Percentiles rank a stretch among this genome's conserved stretches.
Evolutionary conservation across 2,888 invertebrate species (phyloP).

Genomic region (Leptopterna dolabrata): DNA sequence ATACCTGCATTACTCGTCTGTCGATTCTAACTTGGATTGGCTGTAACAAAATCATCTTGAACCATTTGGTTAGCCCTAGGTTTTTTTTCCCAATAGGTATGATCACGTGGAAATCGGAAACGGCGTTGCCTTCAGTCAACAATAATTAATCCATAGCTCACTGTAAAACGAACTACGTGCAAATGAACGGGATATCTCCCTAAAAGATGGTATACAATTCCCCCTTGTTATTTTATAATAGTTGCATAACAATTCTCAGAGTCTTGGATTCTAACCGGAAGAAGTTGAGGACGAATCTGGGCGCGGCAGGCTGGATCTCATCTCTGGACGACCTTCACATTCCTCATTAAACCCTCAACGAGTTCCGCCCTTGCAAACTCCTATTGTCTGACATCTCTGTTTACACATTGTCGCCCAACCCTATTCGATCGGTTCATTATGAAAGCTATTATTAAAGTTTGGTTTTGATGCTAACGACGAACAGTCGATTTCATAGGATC

Average conservation of each 20-base stretch:
- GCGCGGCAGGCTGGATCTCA: constrained; percentile 39
- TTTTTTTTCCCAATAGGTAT: no score
- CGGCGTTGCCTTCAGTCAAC: no score
- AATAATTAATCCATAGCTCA: no score
- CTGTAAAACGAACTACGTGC: not conserved
- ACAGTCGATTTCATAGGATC: no score
- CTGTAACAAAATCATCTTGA: no score
- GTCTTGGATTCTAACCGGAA: constrained; percentile 29
- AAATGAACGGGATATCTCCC: not conserved
- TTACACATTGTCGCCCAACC: not conserved
- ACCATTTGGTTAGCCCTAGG: no score
- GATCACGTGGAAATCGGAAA: no score
- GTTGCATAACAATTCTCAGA: not conserved
- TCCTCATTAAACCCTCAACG: constrained; percentile 30
- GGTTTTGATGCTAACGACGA: no score
- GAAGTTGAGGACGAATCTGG: constrained; percentile 32
- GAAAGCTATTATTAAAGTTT: not conserved
- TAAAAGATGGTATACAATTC: not conserved
- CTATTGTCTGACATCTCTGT: constrained; percentile 12
- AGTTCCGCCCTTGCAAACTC: not conserved
- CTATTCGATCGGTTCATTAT: not conserved
- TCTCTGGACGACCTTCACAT: constrained; percentile 40
- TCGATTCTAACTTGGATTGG: no score
- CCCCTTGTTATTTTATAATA: not conserved
- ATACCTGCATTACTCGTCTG: no score